A percentile compares a stretch with the other conserved stretches of the same genome.
These are phyloP conservation scores for Rhinoraja longicauda DNA, from an alignment of 2,797 vertebrate species.

Conservation along the genomic window DNA sequence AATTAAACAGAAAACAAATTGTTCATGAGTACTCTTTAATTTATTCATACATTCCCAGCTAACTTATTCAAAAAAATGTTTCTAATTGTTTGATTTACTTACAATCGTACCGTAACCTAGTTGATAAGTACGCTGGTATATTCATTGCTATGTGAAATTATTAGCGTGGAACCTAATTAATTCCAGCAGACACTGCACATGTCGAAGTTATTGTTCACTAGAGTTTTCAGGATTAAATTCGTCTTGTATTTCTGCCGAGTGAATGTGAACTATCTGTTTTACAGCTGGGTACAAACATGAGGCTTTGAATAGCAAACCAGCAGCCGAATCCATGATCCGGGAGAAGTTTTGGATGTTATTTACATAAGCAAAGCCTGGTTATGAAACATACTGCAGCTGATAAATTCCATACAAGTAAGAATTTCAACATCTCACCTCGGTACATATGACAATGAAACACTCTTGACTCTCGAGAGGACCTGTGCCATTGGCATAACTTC, in stretches of 20 bases:
- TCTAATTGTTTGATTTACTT: constrained; percentile 5
- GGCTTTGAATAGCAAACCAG: no score
- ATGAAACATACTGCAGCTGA: no score
- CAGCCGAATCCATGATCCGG: not conserved
- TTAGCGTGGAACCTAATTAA: not conserved
- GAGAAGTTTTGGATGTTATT: not conserved
- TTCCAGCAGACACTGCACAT: not conserved
- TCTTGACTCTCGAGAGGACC: no score
- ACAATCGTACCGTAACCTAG: not conserved
- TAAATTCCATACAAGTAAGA: no score
- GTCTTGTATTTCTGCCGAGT: not conserved
- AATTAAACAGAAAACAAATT: constrained; percentile 28
- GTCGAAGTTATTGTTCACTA: not conserved
- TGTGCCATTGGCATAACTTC: no score
- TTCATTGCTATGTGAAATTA: not conserved
- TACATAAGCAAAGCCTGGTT: not conserved
- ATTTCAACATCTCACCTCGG: no score
- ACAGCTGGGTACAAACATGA: not conserved
- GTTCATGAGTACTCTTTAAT: constrained; percentile 17
- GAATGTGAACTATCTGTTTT: not conserved
- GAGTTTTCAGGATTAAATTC: not conserved
- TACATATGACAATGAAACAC: no score
- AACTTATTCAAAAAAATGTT: constrained; percentile 1
- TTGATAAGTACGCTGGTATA: not conserved
- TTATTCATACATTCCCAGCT: not conserved